phyloP scores from a whole-genome alignment of 2,797 vertebrate genomes.

The Telmatherina bonti region DNA sequence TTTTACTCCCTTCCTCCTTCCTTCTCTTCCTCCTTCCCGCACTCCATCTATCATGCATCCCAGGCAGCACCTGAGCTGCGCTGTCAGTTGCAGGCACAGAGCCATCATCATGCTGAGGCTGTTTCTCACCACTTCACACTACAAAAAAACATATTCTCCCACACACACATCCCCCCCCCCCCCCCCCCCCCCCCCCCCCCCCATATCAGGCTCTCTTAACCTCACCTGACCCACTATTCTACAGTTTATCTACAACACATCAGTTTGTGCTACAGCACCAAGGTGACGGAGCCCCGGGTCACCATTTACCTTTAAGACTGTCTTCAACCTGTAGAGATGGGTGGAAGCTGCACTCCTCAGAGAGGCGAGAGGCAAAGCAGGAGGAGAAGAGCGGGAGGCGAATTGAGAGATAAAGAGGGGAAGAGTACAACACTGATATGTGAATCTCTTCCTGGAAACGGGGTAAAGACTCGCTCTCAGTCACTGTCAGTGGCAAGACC shows the following conservation, averaged over 20 bases:
- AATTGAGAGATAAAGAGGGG: constrained; percentile 40
- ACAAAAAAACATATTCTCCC: constrained; percentile 14
- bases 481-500: constrained; percentile 65
- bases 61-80: constrained; percentile 61
- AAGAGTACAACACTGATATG: constrained; percentile 52
- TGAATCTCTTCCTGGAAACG: constrained; percentile 67
- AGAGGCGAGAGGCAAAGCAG: neutral
- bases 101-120: constrained; percentile 64
- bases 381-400: constrained; percentile 15
- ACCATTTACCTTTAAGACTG: constrained; percentile 7
- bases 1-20: constrained; percentile 7
- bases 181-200: constrained; percentile 1
- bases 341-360: constrained; percentile 13
- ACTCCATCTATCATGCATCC: constrained; percentile 45
- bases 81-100: constrained; percentile 58
- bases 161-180: neutral
- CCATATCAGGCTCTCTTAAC: constrained; percentile 14
- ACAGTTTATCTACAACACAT: constrained; percentile 25
- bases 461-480: constrained; percentile 63
- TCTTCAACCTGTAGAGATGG: neutral
- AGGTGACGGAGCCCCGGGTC: constrained; percentile 14
- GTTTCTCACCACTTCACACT: constrained; percentile 61
- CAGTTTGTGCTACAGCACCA: neutral
- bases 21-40: constrained; percentile 1
- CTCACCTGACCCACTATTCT: constrained; percentile 20